phyloP scores from a whole-genome alignment of 2,888 invertebrate species.

The Tipula helvola region DNA sequence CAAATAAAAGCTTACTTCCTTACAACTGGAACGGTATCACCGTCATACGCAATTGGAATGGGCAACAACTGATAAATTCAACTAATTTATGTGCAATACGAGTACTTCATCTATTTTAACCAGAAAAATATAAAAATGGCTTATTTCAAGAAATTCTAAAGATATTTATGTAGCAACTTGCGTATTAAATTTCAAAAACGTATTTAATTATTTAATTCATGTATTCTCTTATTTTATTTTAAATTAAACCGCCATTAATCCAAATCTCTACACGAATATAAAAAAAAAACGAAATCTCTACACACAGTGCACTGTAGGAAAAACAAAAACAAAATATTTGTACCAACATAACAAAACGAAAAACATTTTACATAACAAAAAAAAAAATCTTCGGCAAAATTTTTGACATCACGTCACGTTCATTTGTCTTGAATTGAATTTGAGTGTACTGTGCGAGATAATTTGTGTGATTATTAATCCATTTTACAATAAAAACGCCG shows the following conservation, averaged over 20 bases:
- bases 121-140: too few relatives aligned
- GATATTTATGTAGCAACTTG: too few relatives aligned
- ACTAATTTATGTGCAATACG: too few relatives aligned
- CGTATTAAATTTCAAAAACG: too few relatives aligned
- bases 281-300: neutral
- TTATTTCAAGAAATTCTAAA: too few relatives aligned
- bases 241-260: neutral
- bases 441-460: neutral
- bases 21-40: too few relatives aligned
- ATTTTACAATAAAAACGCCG: neutral
- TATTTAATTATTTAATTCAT: too few relatives aligned
- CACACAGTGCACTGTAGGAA: neutral
- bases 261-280: neutral
- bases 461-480: neutral
- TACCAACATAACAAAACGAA: neutral
- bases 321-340: neutral
- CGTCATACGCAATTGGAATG: too few relatives aligned
- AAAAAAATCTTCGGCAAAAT: neutral
- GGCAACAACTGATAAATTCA: too few relatives aligned
- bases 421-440: neutral
- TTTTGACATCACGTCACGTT: constrained; percentile 9
- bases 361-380: neutral
- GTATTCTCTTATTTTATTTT: too few relatives aligned
- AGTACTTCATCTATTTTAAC: too few relatives aligned
- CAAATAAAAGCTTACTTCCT: too few relatives aligned